Percentiles rank a stretch among this genome's conserved stretches.
These are phyloP conservation scores for Amblyopsis rosae DNA, from an alignment of 2,113 vertebrate species.

Conservation along the genomic window DNA sequence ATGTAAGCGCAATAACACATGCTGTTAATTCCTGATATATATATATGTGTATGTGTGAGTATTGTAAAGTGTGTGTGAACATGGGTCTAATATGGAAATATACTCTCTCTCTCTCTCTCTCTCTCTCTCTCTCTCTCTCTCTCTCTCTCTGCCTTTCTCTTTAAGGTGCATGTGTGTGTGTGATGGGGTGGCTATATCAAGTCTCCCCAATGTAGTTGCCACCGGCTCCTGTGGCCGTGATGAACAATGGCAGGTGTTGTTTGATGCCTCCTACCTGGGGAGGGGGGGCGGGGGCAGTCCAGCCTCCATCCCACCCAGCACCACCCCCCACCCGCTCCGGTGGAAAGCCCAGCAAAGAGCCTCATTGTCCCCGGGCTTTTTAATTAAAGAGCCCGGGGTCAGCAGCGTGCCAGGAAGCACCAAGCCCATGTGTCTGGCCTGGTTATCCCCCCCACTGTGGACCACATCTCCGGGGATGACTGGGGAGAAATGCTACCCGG, in stretches of 20 bases:
- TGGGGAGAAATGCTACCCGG: slow-evolving; percentile 72
- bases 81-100: no score
- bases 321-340: slow-evolving; percentile 55
- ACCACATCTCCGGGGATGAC: slow-evolving; percentile 61
- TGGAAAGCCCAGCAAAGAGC: slow-evolving; percentile 59
- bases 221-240: slow-evolving; percentile 32
- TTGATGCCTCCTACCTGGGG: slow-evolving; percentile 52
- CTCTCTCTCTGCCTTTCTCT: no score
- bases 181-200: slow-evolving; percentile 39
- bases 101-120: no score
- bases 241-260: slow-evolving; percentile 71
- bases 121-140: no score
- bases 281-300: slow-evolving; percentile 7
- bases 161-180: background rate
- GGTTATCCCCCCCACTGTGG: slow-evolving; percentile 31
- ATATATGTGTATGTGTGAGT: no score
- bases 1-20: no score
- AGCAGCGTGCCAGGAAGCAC: slow-evolving; percentile 56
- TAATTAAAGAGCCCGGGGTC: slow-evolving; percentile 63
- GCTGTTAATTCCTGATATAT: no score
- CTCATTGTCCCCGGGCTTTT: slow-evolving; percentile 64
- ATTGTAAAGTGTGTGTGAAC: no score
- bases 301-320: slow-evolving; percentile 66
- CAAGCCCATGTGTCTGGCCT: slow-evolving; percentile 32
- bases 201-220: slow-evolving; percentile 53